These are phyloP conservation scores for Eupithecia subfuscata DNA, from an alignment of 2,888 invertebrate genomes.

Conservation along the genomic window DNA sequence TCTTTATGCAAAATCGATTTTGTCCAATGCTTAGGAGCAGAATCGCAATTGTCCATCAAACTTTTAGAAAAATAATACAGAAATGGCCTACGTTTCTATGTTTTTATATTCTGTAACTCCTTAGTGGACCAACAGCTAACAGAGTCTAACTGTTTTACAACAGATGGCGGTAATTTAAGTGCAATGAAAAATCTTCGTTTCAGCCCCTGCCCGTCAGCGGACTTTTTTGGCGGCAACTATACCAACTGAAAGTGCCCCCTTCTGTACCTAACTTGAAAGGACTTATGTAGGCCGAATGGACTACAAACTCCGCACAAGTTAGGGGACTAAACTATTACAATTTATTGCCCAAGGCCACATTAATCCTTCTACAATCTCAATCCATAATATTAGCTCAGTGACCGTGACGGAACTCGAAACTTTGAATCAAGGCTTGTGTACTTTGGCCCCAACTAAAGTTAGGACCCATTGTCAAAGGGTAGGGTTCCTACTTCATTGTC, in stretches of 20 bases:
- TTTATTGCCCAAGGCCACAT: constrained; percentile 9
- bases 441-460: constrained; percentile 1
- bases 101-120: no score
- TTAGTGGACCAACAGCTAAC: no score
- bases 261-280: neutral
- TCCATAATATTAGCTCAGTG: constrained; percentile 20
- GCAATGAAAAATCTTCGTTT: no score
- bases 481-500: constrained; percentile 10
- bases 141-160: no score
- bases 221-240: neutral
- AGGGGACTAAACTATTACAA: neutral
- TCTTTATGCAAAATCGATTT: no score
- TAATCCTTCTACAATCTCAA: constrained; percentile 20
- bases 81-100: no score
- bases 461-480: constrained; percentile 10
- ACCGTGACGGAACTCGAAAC: constrained; percentile 33
- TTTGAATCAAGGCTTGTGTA: constrained; percentile 12
- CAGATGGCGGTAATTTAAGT: no score
- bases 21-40: no score
- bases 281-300: neutral
- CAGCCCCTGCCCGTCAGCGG: no score
- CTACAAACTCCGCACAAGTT: neutral
- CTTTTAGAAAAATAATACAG: no score
- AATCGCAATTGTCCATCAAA: no score
- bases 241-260: neutral